Conservation (phyloP, 2,888 invertebrate species). For the Exephanes ischioxanthus region DNA sequence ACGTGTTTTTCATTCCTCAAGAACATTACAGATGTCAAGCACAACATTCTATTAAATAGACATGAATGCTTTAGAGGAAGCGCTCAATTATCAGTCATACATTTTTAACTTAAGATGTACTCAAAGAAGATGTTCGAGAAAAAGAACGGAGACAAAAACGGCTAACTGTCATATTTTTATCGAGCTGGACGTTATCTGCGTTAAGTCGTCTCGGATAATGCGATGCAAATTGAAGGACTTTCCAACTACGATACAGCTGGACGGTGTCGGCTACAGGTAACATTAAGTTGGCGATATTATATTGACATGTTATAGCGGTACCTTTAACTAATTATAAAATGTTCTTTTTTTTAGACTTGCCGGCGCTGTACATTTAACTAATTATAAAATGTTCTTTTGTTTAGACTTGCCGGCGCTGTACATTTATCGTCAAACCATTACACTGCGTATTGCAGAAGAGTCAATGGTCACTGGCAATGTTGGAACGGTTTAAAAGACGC, state of each 20-base stretch:
- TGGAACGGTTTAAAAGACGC: constrained; percentile 3
- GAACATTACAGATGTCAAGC: no score
- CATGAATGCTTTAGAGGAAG: no score
- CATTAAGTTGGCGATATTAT: not conserved
- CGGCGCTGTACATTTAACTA: not conserved
- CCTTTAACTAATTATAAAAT: not conserved
- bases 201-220: not conserved
- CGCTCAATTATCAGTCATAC: no score
- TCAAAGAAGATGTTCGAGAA: not conserved
- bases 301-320: not conserved
- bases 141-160: not conserved
- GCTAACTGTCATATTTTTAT: not conserved
- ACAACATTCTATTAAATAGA: no score
- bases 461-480: not conserved
- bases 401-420: not conserved
- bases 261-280: not conserved
- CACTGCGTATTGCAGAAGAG: not conserved
- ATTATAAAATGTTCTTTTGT: not conserved
- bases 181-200: not conserved
- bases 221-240: not conserved
- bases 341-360: not conserved
- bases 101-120: not conserved
- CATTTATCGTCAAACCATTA: not conserved
- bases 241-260: not conserved
- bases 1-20: no score